These are phyloP conservation scores for Sycophila texana DNA, from an alignment of 2,888 invertebrate species.

Conservation along the genomic window DNA sequence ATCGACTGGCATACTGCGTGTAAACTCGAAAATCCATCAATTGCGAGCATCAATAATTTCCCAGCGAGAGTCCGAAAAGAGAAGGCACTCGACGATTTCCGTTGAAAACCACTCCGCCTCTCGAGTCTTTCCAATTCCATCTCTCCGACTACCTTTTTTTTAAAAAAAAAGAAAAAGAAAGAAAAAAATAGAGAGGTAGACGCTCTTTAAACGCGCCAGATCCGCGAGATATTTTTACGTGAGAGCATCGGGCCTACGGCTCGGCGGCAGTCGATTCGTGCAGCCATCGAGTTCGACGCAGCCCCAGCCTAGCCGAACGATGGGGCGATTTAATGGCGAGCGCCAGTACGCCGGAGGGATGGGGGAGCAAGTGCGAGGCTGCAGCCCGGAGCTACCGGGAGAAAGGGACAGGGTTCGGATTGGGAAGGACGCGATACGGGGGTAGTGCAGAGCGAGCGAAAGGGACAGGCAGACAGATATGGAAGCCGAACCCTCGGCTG, in stretches of 20 bases:
- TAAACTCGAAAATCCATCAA: too few species aligned
- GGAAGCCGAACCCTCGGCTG: constrained; percentile 63
- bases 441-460: constrained; percentile 9
- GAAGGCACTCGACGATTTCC: too few species aligned
- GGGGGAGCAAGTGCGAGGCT: not conserved
- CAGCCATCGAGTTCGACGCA: not conserved
- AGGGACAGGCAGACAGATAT: constrained; percentile 17
- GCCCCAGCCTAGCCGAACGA: constrained; percentile 16
- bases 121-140: too few species aligned
- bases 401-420: constrained; percentile 10
- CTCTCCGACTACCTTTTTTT: not conserved
- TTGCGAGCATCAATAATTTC: too few species aligned
- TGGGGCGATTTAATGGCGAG: constrained; percentile 55
- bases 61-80: too few species aligned
- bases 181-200: not conserved
- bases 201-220: constrained; percentile 14
- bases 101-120: too few species aligned
- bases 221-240: constrained; percentile 5
- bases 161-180: not conserved
- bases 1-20: too few species aligned
- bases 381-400: not conserved
- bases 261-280: not conserved
- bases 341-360: constrained; percentile 16
- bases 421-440: constrained; percentile 45
- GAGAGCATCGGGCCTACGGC: constrained; percentile 1